Base-by-base conservation (phyloP, 1,140 invertebrate species). In the Platyura marginata region DNA sequence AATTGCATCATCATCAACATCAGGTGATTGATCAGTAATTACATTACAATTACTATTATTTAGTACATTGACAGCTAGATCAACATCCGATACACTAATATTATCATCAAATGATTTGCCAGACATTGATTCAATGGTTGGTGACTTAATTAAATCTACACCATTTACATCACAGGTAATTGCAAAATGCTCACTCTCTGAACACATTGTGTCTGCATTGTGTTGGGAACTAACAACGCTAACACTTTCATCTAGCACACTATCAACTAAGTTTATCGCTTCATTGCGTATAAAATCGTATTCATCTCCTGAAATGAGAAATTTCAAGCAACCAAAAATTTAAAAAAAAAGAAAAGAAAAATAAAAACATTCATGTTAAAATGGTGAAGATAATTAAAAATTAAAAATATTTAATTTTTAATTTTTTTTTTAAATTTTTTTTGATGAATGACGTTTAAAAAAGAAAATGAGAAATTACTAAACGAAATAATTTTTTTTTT, bases 101-200 rank as follows among this genome's bases (percentile, higher is more conserved):
- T 57, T 59, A 49, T 61, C 58, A 48, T 61, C 58, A 44, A 61
- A 61, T 44, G 58, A 61, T 57, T 59, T 60, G 42, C 58, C 58
- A 22, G 58, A 61, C 55, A 61, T 57, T 40, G 58, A 60, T 48
- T 61, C 58, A 50, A 61, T 60, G 21, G 58, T 61, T 42, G 58
- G 58, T 48, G 58, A 61, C 46, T 61, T 61, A 41, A 61, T 53
- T 33, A 60, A 53, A 52, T 60, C 57, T 44, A 59, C 52, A 42
- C 58, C 56, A 44, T 42, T 49, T 51, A 59, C 52, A 44, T 61
- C 58, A 43, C 58, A 61, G 45, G 56, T 61, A 18, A 61, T 61
- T 20, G 58, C 58, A 57, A 59, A 61, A 42, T 61, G 55, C 44
- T 61, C 58, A 55, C 58, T 61, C 44, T 61, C 57, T 29, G 58